Evolutionary conservation across 1,140 invertebrate genomes (phyloP).

Genomic region (Cataglyphis hispanica): DNA sequence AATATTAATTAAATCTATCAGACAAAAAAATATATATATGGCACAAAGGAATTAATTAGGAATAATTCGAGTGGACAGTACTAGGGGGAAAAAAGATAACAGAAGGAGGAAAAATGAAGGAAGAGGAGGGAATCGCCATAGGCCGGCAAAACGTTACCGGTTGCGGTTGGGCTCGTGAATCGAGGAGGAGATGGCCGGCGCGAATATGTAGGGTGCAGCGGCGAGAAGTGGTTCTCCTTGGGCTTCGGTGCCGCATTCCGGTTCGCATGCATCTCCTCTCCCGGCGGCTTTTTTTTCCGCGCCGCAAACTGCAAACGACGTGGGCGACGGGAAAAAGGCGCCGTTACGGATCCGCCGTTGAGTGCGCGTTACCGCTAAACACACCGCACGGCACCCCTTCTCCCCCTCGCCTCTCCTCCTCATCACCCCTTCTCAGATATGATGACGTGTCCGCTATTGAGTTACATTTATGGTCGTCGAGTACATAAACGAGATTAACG

Average conservation of each 20-base stretch:
- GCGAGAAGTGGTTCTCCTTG: conserved; percentile 82
- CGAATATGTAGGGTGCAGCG: conserved; percentile 78
- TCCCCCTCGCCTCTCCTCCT: neutral
- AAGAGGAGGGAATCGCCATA: neutral
- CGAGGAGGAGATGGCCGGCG: conserved; percentile 59
- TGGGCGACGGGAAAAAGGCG: conserved; percentile 36
- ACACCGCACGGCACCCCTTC: neutral
- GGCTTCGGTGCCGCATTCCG: conserved; percentile 80
- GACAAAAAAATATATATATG: neutral
- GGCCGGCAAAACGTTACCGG: conserved; percentile 29
- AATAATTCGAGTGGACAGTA: neutral
- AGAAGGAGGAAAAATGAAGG: neutral
- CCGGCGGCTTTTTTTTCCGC: conserved; percentile 50
- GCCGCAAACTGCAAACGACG: conserved; percentile 31
- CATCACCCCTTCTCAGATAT: neutral
- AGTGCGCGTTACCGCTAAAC: conserved; percentile 55
- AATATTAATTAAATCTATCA: neutral
- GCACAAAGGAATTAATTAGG: neutral
- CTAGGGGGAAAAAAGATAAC: neutral
- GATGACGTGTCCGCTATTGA: conserved; percentile 19
- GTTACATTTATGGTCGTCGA: conserved; percentile 33
- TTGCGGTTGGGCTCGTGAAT: conserved; percentile 23
- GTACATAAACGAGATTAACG: neutral
- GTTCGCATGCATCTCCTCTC: conserved; percentile 77
- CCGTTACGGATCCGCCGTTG: conserved; percentile 35